These are phyloP conservation scores for Gallirallus australis DNA, from an alignment of 2,797 vertebrate species.

Conservation along the genomic window DNA sequence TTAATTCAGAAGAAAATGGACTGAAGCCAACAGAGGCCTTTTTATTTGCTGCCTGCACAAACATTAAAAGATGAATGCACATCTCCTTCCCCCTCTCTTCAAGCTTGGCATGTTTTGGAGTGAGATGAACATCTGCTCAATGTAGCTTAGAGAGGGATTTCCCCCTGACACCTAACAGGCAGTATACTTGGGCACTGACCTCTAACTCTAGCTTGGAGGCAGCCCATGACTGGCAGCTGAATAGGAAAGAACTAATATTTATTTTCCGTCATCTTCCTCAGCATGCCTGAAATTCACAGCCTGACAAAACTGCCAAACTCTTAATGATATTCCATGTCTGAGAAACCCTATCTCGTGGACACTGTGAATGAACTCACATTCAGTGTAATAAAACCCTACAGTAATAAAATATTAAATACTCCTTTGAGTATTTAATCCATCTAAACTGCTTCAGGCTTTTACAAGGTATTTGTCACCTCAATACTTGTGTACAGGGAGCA, in stretches of 20 bases:
- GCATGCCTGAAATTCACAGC: not conserved
- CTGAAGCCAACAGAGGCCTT: not conserved
- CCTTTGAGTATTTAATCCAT: not conserved
- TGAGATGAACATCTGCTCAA: not conserved
- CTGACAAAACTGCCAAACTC: not conserved
- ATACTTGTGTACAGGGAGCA: not conserved
- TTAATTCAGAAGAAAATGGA: not conserved
- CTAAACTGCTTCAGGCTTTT: not conserved
- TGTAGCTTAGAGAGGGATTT: not conserved
- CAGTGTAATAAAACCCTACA: not conserved
- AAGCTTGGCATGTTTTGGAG: not conserved
- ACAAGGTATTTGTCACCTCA: conserved; percentile 23
- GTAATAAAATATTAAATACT: conserved; percentile 38
- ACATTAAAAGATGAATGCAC: not conserved
- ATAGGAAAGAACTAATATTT: not conserved
- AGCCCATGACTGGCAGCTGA: not conserved
- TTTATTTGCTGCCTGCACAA: not conserved
- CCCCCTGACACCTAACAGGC: not conserved
- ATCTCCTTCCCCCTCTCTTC: not conserved
- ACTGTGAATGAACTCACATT: not conserved
- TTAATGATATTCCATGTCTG: not conserved
- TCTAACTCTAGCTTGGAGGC: not conserved
- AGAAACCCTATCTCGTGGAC: not conserved
- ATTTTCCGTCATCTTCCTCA: not conserved
- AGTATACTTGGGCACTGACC: not conserved